These are phyloP conservation scores for Adela reaumurella DNA, from an alignment of 2,888 invertebrate genomes.

Conservation along the genomic window DNA sequence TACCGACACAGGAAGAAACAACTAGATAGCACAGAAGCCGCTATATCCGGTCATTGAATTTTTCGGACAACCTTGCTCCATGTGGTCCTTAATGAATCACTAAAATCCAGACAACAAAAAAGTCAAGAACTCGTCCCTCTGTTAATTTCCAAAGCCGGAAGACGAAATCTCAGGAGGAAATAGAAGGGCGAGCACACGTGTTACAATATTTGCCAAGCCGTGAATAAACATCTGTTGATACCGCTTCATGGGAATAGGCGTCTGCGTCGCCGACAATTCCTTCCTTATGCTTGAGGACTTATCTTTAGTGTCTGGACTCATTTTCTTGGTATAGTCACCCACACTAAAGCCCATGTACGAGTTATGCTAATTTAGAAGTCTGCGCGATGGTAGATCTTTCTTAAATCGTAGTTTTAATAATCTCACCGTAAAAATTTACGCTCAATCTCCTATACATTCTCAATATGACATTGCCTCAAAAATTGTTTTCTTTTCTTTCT, in stretches of 20 bases:
- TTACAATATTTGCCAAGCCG: slow-evolving; percentile 53
- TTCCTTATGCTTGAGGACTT: no score
- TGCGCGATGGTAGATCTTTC: no score
- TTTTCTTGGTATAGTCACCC: no score
- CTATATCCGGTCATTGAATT: slow-evolving; percentile 30
- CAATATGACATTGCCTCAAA: slow-evolving; percentile 13
- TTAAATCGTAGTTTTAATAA: no score
- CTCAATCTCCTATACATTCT: neutral
- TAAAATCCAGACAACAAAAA: neutral
- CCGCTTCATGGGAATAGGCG: slow-evolving; percentile 6
- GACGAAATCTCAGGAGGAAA: slow-evolving; percentile 54
- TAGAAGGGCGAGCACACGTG: slow-evolving; percentile 52
- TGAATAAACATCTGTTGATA: slow-evolving; percentile 46
- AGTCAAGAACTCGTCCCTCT: slow-evolving; percentile 11
- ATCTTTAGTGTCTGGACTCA: no score
- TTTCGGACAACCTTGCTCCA: slow-evolving; percentile 21
- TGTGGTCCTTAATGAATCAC: slow-evolving; percentile 26
- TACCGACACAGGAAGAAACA: no score
- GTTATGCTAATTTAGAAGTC: no score
- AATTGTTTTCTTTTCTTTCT: slow-evolving; percentile 27
- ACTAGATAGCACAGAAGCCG: no score
- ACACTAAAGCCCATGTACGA: no score
- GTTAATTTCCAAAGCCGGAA: slow-evolving; percentile 53
- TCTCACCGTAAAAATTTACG: no score
- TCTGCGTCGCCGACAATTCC: no score